phyloP scores from a whole-genome alignment of 2,113 vertebrate species.

The Crypturellus undulatus region DNA sequence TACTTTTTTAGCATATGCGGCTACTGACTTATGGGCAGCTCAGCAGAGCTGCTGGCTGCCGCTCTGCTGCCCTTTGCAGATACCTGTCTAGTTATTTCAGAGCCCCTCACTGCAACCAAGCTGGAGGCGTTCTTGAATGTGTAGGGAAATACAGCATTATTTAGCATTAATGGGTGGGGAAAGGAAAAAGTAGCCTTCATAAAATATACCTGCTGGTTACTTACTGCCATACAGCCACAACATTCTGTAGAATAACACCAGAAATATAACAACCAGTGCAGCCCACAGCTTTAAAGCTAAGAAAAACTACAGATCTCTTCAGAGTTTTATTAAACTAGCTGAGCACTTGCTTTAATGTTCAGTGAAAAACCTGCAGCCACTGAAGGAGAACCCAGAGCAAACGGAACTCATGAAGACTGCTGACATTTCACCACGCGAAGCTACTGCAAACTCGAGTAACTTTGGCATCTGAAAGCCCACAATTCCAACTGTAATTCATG shows the following conservation, averaged over 20 bases:
- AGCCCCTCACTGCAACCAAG: not conserved
- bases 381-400: not conserved
- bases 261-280: not conserved
- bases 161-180: rapidly evolving
- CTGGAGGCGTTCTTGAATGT: rapidly evolving
- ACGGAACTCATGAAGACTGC: not conserved
- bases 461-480: not conserved
- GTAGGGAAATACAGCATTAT: not conserved
- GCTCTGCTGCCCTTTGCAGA: not conserved
- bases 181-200: not conserved
- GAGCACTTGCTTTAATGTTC: rapidly evolving
- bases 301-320: not conserved
- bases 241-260: not conserved
- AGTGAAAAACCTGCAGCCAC: not conserved
- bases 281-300: not conserved
- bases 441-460: not conserved
- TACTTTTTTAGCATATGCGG: not conserved
- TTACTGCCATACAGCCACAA: not conserved
- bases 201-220: not conserved
- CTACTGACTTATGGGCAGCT: constrained; percentile 21
- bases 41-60: not conserved
- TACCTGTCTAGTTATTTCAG: not conserved
- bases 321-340: not conserved
- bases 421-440: not conserved
- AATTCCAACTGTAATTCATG: not conserved